Evolutionary conservation across 2,888 invertebrate species (phyloP).

Genomic region (Amiota mariae): DNA sequence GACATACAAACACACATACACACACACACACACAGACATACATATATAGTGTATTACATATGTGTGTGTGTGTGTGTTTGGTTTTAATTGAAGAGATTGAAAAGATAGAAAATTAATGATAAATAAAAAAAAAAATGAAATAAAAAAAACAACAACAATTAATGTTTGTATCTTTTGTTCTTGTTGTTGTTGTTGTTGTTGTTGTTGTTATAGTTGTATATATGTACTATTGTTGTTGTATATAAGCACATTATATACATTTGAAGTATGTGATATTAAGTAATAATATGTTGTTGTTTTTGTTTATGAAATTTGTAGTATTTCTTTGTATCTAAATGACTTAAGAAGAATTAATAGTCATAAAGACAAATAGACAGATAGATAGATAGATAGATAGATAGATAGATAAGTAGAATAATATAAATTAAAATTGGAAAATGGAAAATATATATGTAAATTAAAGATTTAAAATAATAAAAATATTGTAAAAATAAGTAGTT

Average conservation of each 20-base stretch:
- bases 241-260: conserved; percentile 3
- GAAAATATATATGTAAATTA: background rate
- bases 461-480: conserved; percentile 4
- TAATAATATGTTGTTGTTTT: too few species aligned
- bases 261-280: conserved; percentile 8
- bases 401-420: background rate
- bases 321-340: too few species aligned
- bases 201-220: background rate
- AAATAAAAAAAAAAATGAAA: background rate
- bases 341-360: background rate
- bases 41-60: background rate
- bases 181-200: too few species aligned
- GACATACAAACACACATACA: background rate
- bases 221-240: conserved; percentile 17
- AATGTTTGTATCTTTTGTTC: background rate
- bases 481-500: conserved; percentile 7
- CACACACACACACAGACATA: too few species aligned
- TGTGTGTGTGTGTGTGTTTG: background rate
- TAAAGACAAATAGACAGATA: background rate
- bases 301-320: too few species aligned
- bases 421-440: too few species aligned
- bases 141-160: background rate
- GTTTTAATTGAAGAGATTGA: background rate
- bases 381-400: conserved; percentile 8
- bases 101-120: too few species aligned